Conservation (phyloP, 2,888 invertebrate genomes). For the Periphyllus acericola region DNA sequence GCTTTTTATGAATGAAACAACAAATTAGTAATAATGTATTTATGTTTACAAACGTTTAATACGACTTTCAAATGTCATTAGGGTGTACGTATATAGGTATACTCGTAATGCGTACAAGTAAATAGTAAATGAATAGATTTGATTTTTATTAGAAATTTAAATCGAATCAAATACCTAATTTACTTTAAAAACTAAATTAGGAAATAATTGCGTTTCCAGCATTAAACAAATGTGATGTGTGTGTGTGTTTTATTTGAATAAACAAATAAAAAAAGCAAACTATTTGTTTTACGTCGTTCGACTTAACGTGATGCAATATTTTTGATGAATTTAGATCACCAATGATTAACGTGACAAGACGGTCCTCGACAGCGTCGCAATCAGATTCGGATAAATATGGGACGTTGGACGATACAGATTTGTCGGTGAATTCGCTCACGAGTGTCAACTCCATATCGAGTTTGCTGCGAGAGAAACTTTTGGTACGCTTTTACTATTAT, state of each 20-base stretch:
- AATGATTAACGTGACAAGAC: slow-evolving; percentile 70
- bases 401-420: slow-evolving; percentile 68
- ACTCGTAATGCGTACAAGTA: no score
- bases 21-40: not conserved
- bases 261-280: no score
- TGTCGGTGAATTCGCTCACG: slow-evolving; percentile 82
- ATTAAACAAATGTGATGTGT: no score
- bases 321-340: slow-evolving; percentile 65
- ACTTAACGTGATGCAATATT: no score
- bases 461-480: slow-evolving; percentile 82
- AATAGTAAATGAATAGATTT: not conserved
- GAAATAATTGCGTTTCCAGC: no score
- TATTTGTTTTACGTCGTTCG: no score
- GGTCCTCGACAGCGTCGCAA: slow-evolving; percentile 70
- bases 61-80: no score
- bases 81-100: no score
- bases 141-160: not conserved
- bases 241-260: no score
- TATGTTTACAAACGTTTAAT: not conserved
- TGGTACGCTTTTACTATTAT: slow-evolving; percentile 69
- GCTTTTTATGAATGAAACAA: not conserved
- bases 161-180: slow-evolving; percentile 5
- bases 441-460: slow-evolving; percentile 87
- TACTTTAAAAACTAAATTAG: not conserved
- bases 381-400: slow-evolving; percentile 69